phyloP scores from a whole-genome alignment of 2,888 invertebrate genomes.

The Salpingus planirostris region DNA sequence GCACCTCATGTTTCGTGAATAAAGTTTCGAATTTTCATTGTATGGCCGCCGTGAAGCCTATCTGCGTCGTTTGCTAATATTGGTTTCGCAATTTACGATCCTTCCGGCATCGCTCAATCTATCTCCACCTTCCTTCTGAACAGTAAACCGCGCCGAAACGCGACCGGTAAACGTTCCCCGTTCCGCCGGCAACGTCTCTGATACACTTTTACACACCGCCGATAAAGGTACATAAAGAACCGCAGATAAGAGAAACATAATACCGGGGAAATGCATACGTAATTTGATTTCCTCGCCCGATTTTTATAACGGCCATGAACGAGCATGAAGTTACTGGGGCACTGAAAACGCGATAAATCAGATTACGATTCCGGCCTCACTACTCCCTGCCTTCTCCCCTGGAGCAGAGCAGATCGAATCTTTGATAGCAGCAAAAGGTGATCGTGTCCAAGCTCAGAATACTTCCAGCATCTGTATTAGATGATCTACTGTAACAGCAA shows the following conservation, averaged over 20 bases:
- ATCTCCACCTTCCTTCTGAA: constrained; percentile 25
- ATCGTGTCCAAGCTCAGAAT: no score
- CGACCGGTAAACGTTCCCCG: constrained; percentile 15
- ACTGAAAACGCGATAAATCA: constrained; percentile 33
- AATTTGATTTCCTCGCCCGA: constrained; percentile 36
- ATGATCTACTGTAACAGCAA: no score
- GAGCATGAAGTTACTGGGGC: no score
- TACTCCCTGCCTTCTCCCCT: no score
- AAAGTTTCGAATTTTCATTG: constrained; percentile 18
- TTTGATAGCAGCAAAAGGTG: no score
- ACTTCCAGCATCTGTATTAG: no score
- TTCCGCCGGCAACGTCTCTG: constrained; percentile 17
- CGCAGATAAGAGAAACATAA: constrained; percentile 32
- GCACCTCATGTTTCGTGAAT: constrained; percentile 14
- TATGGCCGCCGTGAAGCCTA: constrained; percentile 11
- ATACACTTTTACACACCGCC: constrained; percentile 24
- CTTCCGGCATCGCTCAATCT: constrained; percentile 27
- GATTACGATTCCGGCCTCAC: constrained; percentile 28
- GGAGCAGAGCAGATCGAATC: no score
- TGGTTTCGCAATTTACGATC: constrained; percentile 28
- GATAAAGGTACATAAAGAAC: constrained; percentile 37
- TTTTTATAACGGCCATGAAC: constrained; percentile 15
- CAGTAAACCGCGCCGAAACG: constrained; percentile 13
- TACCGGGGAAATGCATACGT: constrained; percentile 38
- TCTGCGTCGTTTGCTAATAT: constrained; percentile 22